Evolutionary conservation across 2,888 invertebrate genomes (phyloP).

Genomic region (Junonia oenone): DNA sequence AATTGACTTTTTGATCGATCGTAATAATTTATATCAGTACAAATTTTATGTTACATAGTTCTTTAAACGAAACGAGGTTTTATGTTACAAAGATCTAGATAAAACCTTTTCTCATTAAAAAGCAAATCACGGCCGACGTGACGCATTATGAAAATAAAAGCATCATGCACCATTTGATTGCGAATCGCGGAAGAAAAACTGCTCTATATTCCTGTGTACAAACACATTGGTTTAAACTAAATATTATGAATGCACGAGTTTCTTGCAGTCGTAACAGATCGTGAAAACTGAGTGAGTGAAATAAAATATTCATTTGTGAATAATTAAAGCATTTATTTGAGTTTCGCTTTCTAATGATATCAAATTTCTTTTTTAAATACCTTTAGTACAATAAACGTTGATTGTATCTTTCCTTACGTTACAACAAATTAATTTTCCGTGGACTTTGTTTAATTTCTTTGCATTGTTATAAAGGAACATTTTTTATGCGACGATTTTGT

Average conservation of each 20-base stretch:
- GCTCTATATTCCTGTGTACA: slow-evolving; percentile 11
- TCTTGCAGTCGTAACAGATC: slow-evolving; percentile 12
- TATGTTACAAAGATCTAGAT: background rate
- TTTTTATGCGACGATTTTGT: too few relatives aligned
- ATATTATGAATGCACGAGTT: slow-evolving; percentile 1
- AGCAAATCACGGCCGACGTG: slow-evolving; percentile 21
- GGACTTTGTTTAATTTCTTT: background rate
- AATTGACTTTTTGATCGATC: too few relatives aligned
- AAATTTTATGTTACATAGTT: background rate
- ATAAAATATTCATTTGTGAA: slow-evolving; percentile 12
- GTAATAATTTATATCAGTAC: too few relatives aligned
- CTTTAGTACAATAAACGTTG: background rate
- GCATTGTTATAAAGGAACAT: background rate
- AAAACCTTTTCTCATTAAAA: slow-evolving; percentile 14
- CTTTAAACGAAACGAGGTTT: background rate
- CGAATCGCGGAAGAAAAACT: slow-evolving; percentile 23
- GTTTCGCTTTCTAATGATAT: slow-evolving; percentile 14
- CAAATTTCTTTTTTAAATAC: background rate
- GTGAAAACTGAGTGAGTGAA: slow-evolving; percentile 6
- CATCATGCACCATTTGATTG: slow-evolving; percentile 26
- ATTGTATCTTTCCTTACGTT: background rate
- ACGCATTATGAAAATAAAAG: slow-evolving; percentile 27
- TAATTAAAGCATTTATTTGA: slow-evolving; percentile 8
- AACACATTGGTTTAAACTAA: background rate
- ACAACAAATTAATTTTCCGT: background rate